Evolutionary conservation across 2,113 vertebrate species (phyloP), one percentile per base, ranked within the genome.

Genomic region (Brachionichthys hirsutus): DNA sequence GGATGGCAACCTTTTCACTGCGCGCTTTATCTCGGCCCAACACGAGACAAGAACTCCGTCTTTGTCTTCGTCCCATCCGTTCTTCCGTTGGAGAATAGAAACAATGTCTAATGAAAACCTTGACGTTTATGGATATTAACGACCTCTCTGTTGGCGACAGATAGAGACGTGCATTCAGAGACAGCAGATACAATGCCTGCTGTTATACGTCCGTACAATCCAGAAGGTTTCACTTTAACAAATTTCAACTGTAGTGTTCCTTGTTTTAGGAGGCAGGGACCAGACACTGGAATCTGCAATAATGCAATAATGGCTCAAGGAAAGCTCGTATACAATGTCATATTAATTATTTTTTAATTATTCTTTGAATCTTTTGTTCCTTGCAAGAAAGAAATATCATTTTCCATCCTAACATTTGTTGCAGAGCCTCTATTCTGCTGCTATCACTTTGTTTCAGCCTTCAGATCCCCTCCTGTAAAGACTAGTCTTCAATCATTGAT

Each of bases 1-100:
- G 86, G 88, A 92, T 90, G 84, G 77, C 81, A 88, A 78, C 82
- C 85, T 87, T 89, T 88, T 82, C 75, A 81, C 80, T 61, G 50
- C 46, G 19, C 35, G 69, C 82, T 89, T 88, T 86, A 84, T 85
- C 70, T 77, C 12, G 17, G 78, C 70, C 72, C 72, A 77, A n/a
- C 80, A 85, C 81, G 67, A 80, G 82, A 62, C 75, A 85, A 76
- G 80, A 76, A 77, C 63, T 40, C 35, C 45, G 19, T 65, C 80
- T 82, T 75, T 82, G 75, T 82, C 74, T 62, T 61, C 17, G 40
- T 57, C 62, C 41, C 22, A 20, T 55, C 76, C 42, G 70, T 55
- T 70, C 74, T 81, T 71, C 63, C 65, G 52, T 12, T 0, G 49
- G 24, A 73, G 78, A 82, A 83, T 56, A 55, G 59, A 53, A 18